Conservation (phyloP, 1,140 invertebrate genomes). For the Colletes latitarsis region DNA sequence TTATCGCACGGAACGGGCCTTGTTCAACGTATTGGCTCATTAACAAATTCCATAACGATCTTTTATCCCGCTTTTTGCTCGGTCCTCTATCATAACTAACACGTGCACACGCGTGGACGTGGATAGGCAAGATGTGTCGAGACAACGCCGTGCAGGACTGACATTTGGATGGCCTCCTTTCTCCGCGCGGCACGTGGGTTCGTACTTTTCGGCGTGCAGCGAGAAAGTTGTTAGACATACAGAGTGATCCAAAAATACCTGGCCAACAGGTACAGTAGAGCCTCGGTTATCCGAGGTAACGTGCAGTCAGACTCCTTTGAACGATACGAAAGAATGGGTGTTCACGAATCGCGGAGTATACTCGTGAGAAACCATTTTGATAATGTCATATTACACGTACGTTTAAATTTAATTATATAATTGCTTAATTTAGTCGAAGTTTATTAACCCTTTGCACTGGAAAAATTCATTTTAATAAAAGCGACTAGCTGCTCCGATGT, state of each 20-base stretch:
- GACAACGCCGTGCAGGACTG: slow-evolving; percentile 51
- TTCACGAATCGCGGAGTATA: too few species aligned
- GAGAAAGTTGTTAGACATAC: slow-evolving; percentile 64
- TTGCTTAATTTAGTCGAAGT: too few species aligned
- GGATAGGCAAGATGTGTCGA: slow-evolving; percentile 34
- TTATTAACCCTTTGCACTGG: too few species aligned
- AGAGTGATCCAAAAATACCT: slow-evolving; percentile 11
- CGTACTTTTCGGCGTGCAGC: slow-evolving; percentile 59
- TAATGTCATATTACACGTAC: too few species aligned
- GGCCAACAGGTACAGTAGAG: not conserved
- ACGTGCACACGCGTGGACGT: slow-evolving; percentile 9
- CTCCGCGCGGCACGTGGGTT: slow-evolving; percentile 61
- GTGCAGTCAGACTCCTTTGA: too few species aligned
- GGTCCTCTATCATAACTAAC: not conserved
- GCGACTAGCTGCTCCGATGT: too few species aligned
- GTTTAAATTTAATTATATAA: too few species aligned
- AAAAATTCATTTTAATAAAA: too few species aligned
- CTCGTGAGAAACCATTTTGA: too few species aligned
- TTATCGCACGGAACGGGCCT: not conserved
- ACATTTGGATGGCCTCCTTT: slow-evolving; percentile 70
- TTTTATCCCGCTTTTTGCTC: not conserved
- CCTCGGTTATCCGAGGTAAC: too few species aligned
- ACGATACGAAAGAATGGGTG: too few species aligned
- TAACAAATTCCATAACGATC: not conserved
- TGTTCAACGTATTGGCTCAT: not conserved